These are phyloP conservation scores for Spinibarbus caldwelli DNA, from an alignment of 2,797 vertebrate genomes.

Conservation along the genomic window DNA sequence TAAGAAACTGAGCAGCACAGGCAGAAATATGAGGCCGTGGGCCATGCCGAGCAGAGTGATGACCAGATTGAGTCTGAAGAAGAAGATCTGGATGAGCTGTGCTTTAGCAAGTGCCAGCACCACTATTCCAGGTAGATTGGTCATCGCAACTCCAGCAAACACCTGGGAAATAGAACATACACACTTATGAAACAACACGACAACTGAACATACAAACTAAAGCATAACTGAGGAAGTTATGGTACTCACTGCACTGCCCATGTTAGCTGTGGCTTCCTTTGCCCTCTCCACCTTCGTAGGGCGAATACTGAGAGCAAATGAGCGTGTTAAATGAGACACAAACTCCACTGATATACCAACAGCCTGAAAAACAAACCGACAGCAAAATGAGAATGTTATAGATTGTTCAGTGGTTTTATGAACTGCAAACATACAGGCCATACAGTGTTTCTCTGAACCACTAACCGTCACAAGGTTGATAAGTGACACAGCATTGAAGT, in stretches of 20 bases:
- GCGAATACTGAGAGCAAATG: slow-evolving; percentile 85
- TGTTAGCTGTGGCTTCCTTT: slow-evolving; percentile 84
- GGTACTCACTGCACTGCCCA: slow-evolving; percentile 93
- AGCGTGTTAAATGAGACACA: slow-evolving; percentile 91
- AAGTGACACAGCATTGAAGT: slow-evolving; percentile 92
- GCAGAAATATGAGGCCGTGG: slow-evolving; percentile 89
- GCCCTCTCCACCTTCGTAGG: slow-evolving; percentile 82
- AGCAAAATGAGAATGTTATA: background rate
- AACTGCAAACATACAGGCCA: background rate
- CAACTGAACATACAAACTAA: background rate
- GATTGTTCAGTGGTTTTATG: background rate
- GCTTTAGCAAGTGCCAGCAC: slow-evolving; percentile 92
- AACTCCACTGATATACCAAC: slow-evolving; percentile 98
- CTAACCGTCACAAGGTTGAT: slow-evolving; percentile 94
- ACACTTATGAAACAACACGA: background rate
- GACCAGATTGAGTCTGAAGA: slow-evolving; percentile 93
- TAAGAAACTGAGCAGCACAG: slow-evolving; percentile 90
- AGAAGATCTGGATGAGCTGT: slow-evolving; percentile 94
- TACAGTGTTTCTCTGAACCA: background rate
- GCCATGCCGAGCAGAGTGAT: slow-evolving; percentile 87
- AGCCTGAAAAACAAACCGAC: slow-evolving; percentile 73
- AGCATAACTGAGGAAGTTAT: background rate
- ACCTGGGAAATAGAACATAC: slow-evolving; percentile 75
- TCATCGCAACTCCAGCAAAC: slow-evolving; percentile 94
- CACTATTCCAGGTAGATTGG: slow-evolving; percentile 91